Evolutionary conservation across 1,140 invertebrate genomes (phyloP), one percentile per base, ranked within the genome.

Genomic region (Musca vetustissima): DNA sequence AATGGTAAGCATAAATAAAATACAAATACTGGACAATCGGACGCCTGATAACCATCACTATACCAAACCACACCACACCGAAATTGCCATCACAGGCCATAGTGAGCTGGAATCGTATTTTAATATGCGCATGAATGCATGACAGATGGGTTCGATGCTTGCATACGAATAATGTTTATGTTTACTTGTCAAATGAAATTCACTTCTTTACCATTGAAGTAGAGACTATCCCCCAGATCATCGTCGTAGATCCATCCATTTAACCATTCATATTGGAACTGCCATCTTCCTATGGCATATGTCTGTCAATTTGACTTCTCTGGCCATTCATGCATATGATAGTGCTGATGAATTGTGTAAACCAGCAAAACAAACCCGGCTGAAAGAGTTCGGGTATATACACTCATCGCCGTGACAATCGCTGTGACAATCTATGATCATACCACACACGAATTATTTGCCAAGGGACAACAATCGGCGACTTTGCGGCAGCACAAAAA

Each of bases 121-220:
- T 65, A 49, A 65, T 65, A 65, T 65, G 64, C 64, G 36, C 64
- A 65, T 65, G 64, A 65, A 65, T 65, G 64, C 64, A 65, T 65
- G 64, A 65, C 64, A 50, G 64, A 65, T 65, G 47, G 64, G 24
- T 13, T 24, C 36, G 47, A 22, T 17, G 64, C 64, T 48, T 65
- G 64, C 64, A 65, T 65, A 50, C 22, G 49, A 65, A 48, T 65
- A 9, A n/a, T n/a, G n/a, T n/a, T n/a, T 36, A 11, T 43, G 11
- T 43, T 43, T 43, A 43, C 36, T 43, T 43, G 36, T 43, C 36
- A 43, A 13, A 2, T 9, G 36, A 11, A 11, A 9, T 43, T 2
- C n/a, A n/a, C n/a, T n/a, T n/a, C n/a, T n/a, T n/a, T n/a, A n/a
- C n/a, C n/a, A n/a, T n/a, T n/a, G n/a, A n/a, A n/a, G n/a, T n/a